These are phyloP conservation scores for Mus spretus DNA, from an alignment of 2,797 vertebrate species.

Conservation along the genomic window DNA sequence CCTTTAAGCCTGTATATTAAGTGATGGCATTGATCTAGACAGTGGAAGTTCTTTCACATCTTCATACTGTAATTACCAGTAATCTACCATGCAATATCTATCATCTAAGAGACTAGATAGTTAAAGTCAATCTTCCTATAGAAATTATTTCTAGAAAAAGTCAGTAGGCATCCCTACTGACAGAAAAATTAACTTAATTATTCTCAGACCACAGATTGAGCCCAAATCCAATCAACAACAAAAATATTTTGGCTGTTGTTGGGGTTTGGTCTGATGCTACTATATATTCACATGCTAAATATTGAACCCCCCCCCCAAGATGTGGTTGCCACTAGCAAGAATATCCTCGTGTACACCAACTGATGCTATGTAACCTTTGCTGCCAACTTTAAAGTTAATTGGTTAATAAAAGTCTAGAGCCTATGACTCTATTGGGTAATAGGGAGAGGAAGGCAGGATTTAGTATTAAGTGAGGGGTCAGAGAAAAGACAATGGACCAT, in stretches of 20 bases:
- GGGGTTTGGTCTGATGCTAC: too few species aligned
- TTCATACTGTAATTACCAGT: not conserved
- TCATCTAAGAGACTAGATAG: not conserved
- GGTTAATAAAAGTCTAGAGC: too few species aligned
- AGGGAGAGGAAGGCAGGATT: too few species aligned
- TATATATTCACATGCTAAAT: too few species aligned
- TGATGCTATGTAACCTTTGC: too few species aligned
- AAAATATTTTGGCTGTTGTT: not conserved
- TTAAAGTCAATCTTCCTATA: not conserved
- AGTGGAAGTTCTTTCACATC: constrained; percentile 4
- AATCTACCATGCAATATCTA: not conserved
- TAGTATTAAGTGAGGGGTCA: too few species aligned
- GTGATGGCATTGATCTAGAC: not conserved
- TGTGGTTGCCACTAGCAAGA: too few species aligned
- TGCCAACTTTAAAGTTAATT: too few species aligned
- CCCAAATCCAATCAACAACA: not conserved
- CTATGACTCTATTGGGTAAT: too few species aligned
- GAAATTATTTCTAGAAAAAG: not conserved
- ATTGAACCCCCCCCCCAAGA: too few species aligned
- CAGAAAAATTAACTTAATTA: not conserved
- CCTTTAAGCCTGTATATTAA: not conserved
- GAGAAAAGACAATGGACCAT: too few species aligned
- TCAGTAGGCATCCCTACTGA: not conserved
- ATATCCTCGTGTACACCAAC: too few species aligned
- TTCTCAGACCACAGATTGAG: not conserved